Evolutionary conservation across 1,140 invertebrate genomes (phyloP).

Genomic region (Pseudachorutes palmiensis): DNA sequence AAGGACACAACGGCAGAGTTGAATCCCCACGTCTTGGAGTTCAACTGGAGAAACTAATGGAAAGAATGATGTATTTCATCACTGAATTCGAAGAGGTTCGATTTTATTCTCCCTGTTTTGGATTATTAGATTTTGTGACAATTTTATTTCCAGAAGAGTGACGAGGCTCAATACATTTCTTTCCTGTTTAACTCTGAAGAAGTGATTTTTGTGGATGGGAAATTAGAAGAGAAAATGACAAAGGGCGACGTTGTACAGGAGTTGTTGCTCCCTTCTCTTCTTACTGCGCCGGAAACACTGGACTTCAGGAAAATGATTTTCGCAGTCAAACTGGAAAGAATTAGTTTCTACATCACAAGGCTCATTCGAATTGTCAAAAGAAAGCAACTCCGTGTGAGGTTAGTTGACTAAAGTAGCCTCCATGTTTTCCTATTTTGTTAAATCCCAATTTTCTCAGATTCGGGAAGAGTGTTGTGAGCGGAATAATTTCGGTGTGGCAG

Average conservation of each 20-base stretch:
- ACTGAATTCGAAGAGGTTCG: not conserved
- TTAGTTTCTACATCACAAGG: constrained; percentile 9
- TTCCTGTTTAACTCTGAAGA: not conserved
- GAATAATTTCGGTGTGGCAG: constrained; percentile 23
- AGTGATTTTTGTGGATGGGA: not conserved
- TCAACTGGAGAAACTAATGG: not conserved
- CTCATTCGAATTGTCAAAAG: constrained; percentile 10
- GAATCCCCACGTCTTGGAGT: not conserved
- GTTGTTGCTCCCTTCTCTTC: constrained; percentile 10
- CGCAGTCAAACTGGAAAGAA: constrained; percentile 21
- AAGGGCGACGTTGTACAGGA: constrained; percentile 31
- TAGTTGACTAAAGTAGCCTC: not conserved
- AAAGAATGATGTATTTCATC: not conserved
- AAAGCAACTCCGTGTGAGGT: not conserved
- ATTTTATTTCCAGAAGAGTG: not conserved
- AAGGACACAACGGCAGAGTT: not conserved
- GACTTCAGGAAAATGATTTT: constrained; percentile 15
- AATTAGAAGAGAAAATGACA: constrained; percentile 9
- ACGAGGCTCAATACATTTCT: not conserved
- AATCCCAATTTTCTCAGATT: not conserved
- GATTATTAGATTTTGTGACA: not conserved
- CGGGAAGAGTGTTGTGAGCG: constrained; percentile 20
- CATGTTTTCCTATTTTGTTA: not conserved
- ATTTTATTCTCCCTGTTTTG: not conserved
- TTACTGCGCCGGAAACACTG: constrained; percentile 7